A percentile compares a stretch with the other conserved stretches of the same genome.
Evolutionary conservation across 2,888 invertebrate genomes (phyloP).

Genomic region (Agrotis puta): DNA sequence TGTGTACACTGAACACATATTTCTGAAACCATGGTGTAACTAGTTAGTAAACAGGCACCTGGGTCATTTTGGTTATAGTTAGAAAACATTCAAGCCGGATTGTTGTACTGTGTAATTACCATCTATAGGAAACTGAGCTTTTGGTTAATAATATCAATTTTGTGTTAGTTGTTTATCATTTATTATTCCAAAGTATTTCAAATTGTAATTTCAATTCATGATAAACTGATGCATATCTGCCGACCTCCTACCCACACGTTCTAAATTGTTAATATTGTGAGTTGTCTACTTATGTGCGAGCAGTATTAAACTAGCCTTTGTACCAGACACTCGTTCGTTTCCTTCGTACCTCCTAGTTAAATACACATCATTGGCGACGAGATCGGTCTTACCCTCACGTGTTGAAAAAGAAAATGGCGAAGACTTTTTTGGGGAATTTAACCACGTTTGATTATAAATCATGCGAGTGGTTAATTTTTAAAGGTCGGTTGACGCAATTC

Average conservation of each 20-base stretch:
- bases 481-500: not conserved
- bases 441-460: no score
- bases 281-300: no score
- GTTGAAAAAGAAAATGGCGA: no score
- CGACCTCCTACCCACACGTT: no score
- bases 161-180: not conserved
- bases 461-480: constrained; percentile 1
- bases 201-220: not conserved
- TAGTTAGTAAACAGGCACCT: not conserved
- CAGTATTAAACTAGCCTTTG: no score
- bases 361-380: no score
- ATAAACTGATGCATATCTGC: no score
- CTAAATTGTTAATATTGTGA: no score
- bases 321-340: no score
- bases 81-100: not conserved
- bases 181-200: not conserved
- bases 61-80: constrained; percentile 2
- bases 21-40: not conserved
- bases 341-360: no score
- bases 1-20: constrained; percentile 3
- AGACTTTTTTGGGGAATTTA: no score
- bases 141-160: not conserved
- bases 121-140: not conserved
- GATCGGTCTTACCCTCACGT: no score
- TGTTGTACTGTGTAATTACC: not conserved